Conservation (phyloP, 2,888 invertebrate species). For the Morpho helenor region DNA sequence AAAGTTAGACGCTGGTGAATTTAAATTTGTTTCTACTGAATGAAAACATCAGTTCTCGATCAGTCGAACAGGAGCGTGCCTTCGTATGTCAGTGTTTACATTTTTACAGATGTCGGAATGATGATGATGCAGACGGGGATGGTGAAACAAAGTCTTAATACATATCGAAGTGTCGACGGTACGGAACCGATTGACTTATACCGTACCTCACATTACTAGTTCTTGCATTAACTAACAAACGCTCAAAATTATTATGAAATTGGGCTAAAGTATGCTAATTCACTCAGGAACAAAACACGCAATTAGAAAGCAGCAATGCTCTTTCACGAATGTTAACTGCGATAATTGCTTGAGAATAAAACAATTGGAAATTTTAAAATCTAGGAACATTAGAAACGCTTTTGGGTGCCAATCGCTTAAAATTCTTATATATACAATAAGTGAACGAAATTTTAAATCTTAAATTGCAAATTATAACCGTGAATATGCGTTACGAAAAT, state of each 20-base stretch:
- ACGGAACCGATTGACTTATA: constrained; percentile 78
- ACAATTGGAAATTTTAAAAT: constrained; percentile 10
- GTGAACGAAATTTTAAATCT: no score
- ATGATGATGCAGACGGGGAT: constrained; percentile 98
- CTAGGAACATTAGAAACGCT: constrained; percentile 19
- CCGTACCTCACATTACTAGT: constrained; percentile 72
- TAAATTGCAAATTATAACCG: no score
- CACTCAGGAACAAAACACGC: constrained; percentile 69
- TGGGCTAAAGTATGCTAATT: constrained; percentile 72
- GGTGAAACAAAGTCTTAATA: constrained; percentile 94
- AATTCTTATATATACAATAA: background rate
- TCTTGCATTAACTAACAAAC: constrained; percentile 75
- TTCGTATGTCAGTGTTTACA: constrained; percentile 78
- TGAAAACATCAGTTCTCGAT: constrained; percentile 32
- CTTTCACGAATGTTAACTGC: constrained; percentile 46
- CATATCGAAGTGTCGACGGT: constrained; percentile 89
- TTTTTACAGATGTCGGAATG: constrained; percentile 97
- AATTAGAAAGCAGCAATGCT: constrained; percentile 68
- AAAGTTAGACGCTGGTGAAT: constrained; percentile 4
- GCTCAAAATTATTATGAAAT: constrained; percentile 57
- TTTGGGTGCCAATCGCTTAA: constrained; percentile 28
- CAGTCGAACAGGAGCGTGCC: constrained; percentile 51
- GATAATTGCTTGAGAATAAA: constrained; percentile 23
- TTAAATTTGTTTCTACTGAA: constrained; percentile 28
- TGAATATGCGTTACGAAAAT: constrained; percentile 8